Conservation (phyloP, 2,113 vertebrate species). For the Bos javanicus region DNA sequence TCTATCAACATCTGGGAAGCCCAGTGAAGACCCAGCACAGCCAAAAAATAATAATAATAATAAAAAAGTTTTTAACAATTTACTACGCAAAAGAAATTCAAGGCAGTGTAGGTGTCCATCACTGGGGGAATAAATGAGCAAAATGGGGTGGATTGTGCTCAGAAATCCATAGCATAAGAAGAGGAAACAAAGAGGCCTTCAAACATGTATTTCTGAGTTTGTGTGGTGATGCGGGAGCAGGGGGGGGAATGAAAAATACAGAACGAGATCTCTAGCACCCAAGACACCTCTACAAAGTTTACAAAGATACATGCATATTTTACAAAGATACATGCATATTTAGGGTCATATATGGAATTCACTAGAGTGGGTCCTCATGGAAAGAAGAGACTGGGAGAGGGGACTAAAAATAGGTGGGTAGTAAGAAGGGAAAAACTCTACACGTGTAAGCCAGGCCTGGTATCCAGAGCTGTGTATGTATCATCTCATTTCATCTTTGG, state of each 20-base stretch:
- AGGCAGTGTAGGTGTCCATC: neutral
- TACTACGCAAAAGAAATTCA: neutral
- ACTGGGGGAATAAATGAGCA: neutral
- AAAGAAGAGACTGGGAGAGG: neutral
- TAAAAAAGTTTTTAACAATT: too few relatives aligned
- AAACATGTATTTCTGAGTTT: neutral
- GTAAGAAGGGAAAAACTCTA: neutral
- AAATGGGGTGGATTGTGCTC: rapidly evolving
- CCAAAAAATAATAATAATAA: neutral
- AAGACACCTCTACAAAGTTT: neutral
- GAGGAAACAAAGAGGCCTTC: neutral
- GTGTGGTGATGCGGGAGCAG: neutral
- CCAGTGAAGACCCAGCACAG: neutral
- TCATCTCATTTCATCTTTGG: neutral
- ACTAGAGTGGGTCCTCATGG: neutral
- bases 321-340: neutral
- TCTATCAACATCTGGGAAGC: neutral
- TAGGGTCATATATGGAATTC: neutral
- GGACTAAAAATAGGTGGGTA: neutral
- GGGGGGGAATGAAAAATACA: rapidly evolving
- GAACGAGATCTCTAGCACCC: neutral
- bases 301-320: neutral
- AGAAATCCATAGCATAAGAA: neutral
- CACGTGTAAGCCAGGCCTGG: neutral
- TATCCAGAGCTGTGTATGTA: neutral